Percentiles rank a stretch among this genome's conserved stretches.
These are phyloP conservation scores for Drosophila infuscata DNA, from an alignment of 2,888 invertebrate species.

Conservation along the genomic window DNA sequence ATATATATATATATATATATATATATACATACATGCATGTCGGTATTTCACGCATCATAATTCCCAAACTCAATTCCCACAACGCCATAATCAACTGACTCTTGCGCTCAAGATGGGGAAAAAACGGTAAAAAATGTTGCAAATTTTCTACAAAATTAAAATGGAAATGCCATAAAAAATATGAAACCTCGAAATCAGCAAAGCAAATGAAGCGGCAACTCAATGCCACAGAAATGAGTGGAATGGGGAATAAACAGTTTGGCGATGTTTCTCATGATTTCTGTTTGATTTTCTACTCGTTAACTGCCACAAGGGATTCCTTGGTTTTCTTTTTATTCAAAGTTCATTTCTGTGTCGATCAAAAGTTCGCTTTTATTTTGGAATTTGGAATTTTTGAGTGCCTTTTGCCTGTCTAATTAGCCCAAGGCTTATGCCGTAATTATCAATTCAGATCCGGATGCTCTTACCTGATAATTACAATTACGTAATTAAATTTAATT, in stretches of 20 bases:
- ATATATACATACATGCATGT: slow-evolving; percentile 1
- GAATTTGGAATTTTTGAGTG: not conserved
- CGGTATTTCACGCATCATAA: slow-evolving; percentile 70
- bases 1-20: not conserved
- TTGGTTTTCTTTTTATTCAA: not conserved
- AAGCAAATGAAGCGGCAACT: slow-evolving; percentile 66
- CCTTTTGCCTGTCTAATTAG: not conserved
- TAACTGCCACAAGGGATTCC: slow-evolving; percentile 19
- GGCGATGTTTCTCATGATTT: not conserved
- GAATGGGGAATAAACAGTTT: not conserved
- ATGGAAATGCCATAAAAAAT: slow-evolving; percentile 68
- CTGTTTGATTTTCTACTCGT: not conserved
- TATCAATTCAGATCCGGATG: not conserved
- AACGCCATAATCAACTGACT: slow-evolving; percentile 72
- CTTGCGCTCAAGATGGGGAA: slow-evolving; percentile 35
- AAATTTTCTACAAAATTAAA: slow-evolving; percentile 62
- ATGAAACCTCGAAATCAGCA: slow-evolving; percentile 73
- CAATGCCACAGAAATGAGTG: not conserved
- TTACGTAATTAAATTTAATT: not conserved
- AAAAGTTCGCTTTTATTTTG: not conserved
- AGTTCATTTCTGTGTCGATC: not conserved
- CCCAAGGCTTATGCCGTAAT: not conserved
- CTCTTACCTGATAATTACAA: not conserved
- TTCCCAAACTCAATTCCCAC: slow-evolving; percentile 76
- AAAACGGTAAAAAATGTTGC: slow-evolving; percentile 32